Evolutionary conservation across 2,797 vertebrate species (phyloP).

Genomic region (Catharus ustulatus): DNA sequence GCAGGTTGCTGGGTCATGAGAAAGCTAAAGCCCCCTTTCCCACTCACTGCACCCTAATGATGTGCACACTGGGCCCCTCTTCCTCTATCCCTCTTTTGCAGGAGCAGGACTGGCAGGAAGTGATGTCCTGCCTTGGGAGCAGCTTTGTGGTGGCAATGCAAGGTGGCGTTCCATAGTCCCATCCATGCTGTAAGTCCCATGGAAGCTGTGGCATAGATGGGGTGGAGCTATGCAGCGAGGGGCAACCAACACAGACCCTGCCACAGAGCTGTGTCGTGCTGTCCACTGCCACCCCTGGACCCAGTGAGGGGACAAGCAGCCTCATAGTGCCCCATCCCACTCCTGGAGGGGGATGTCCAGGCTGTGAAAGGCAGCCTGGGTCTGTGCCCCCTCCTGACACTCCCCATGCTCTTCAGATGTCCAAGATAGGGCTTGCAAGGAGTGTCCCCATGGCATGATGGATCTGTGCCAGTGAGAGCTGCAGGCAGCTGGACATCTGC

Average conservation of each 20-base stretch:
- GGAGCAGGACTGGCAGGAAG: background rate
- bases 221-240: fast-evolving
- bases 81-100: background rate
- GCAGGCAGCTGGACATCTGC: background rate
- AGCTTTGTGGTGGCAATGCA: background rate
- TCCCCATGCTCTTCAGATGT: fast-evolving
- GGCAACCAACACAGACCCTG: background rate
- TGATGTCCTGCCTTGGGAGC: background rate
- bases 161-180: background rate
- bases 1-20: background rate
- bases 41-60: fast-evolving
- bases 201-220: fast-evolving
- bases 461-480: background rate
- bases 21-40: background rate
- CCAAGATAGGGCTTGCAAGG: background rate
- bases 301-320: background rate
- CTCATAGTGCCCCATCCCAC: no score
- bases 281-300: background rate
- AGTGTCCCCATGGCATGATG: fast-evolving
- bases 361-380: background rate
- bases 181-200: fast-evolving
- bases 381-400: fast-evolving
- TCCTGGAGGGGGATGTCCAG: fast-evolving
- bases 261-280: fast-evolving
- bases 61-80: background rate